phyloP scores from a whole-genome alignment of 2,113 vertebrate species.

The Petroica traversi region DNA sequence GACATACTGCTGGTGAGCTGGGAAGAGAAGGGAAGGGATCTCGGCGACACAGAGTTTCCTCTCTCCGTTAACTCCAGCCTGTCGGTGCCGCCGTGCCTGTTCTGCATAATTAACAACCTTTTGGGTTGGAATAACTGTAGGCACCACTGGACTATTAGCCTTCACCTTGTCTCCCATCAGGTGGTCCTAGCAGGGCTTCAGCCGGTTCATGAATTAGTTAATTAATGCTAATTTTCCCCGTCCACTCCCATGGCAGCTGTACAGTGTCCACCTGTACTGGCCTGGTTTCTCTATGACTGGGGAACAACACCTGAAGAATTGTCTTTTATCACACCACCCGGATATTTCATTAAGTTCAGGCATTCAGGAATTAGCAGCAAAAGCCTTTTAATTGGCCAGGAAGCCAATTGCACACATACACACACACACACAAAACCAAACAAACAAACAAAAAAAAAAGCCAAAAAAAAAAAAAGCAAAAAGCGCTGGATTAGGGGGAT shows the following conservation, averaged over 20 bases:
- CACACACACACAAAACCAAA: too few species aligned
- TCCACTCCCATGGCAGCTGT: not conserved
- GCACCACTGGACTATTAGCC: not conserved
- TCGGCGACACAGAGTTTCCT: not conserved
- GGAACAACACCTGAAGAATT: not conserved
- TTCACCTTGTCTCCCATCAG: not conserved
- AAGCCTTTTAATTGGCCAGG: not conserved
- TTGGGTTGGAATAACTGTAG: not conserved
- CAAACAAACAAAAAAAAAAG: too few species aligned
- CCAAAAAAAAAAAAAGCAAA: too few species aligned
- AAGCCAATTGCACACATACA: not conserved
- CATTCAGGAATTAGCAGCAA: not conserved
- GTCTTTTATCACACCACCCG: not conserved
- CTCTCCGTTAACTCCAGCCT: not conserved
- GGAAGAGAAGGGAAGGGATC: not conserved
- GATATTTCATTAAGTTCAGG: not conserved
- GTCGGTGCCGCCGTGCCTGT: not conserved
- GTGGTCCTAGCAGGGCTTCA: not conserved
- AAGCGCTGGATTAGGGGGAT: not conserved
- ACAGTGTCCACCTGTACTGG: not conserved
- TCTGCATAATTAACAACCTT: not conserved
- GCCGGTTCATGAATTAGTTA: not conserved
- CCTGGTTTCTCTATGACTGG: accelerated
- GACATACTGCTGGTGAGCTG: not conserved
- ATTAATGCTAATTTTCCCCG: not conserved